Percentiles rank a stretch among this genome's conserved stretches.
Evolutionary conservation across 1,140 invertebrate genomes (phyloP).

Genomic region (Patella vulgata): DNA sequence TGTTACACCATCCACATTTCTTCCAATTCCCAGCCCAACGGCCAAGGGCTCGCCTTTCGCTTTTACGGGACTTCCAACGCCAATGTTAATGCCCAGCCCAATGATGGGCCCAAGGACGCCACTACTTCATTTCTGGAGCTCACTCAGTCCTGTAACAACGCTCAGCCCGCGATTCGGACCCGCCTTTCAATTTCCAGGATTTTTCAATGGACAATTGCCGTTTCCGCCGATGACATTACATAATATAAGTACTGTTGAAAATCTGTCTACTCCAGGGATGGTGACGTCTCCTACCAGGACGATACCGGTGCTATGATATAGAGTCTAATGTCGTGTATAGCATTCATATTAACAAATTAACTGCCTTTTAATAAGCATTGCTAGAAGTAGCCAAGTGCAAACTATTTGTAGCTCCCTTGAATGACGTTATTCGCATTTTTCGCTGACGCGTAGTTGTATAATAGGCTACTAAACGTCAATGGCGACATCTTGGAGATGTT

Average conservation of each 20-base stretch:
- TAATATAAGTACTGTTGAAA: slow-evolving; percentile 15
- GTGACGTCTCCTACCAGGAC: slow-evolving; percentile 32
- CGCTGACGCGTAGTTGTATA: too few species aligned
- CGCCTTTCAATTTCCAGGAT: slow-evolving; percentile 57
- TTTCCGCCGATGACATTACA: slow-evolving; percentile 41
- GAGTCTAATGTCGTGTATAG: too few species aligned
- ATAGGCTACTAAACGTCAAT: too few species aligned
- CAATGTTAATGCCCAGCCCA: slow-evolving; percentile 52
- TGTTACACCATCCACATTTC: slow-evolving; percentile 15
- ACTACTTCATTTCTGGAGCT: slow-evolving; percentile 60
- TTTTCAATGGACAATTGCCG: slow-evolving; percentile 41
- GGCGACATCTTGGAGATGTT: too few species aligned
- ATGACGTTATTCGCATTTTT: too few species aligned
- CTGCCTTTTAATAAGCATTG: too few species aligned
- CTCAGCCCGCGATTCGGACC: slow-evolving; percentile 49
- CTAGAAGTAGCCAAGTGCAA: too few species aligned
- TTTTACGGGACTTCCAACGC: slow-evolving; percentile 36
- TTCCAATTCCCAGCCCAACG: slow-evolving; percentile 33
- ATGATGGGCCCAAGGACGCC: slow-evolving; percentile 46
- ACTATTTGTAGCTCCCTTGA: too few species aligned
- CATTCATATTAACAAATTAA: too few species aligned
- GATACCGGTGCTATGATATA: slow-evolving; percentile 34
- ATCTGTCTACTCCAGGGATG: slow-evolving; percentile 31
- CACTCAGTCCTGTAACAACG: slow-evolving; percentile 54
- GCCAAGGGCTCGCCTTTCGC: slow-evolving; percentile 29